Evolutionary conservation across 2,113 vertebrate species (phyloP).

Genomic region (Dipodomys merriami): DNA sequence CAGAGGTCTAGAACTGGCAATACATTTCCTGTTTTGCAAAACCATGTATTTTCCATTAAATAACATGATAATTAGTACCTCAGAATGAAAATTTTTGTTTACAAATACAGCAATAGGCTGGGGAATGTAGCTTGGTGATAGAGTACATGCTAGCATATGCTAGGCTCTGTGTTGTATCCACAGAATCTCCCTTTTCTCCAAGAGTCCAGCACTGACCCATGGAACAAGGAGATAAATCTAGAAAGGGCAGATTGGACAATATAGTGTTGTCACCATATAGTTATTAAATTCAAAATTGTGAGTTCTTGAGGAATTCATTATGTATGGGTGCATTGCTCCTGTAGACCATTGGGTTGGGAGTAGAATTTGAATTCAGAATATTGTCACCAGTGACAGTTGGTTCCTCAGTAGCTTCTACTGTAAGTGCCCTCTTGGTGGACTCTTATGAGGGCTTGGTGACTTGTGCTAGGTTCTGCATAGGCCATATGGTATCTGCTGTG

Average conservation of each 20-base stretch:
- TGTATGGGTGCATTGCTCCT: not conserved
- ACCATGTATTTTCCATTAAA: conserved; percentile 12
- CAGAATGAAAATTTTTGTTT: not conserved
- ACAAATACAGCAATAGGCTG: not conserved
- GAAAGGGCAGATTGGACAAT: not conserved
- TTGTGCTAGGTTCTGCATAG: not conserved
- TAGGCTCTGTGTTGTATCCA: not conserved
- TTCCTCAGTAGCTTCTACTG: not conserved
- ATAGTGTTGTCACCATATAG: not conserved
- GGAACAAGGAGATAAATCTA: not conserved
- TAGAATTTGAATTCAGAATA: not conserved
- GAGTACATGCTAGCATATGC: not conserved
- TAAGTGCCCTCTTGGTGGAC: not conserved
- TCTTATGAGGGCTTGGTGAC: not conserved
- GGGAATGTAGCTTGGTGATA: not conserved
- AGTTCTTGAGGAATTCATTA: not conserved
- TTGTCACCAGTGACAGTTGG: not conserved
- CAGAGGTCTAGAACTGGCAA: not conserved
- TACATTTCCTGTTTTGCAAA: not conserved
- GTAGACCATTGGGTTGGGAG: not conserved
- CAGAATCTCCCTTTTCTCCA: too few relatives aligned
- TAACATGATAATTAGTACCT: not conserved
- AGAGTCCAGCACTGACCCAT: not conserved
- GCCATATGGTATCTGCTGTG: too few relatives aligned
- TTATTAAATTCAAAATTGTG: not conserved